phyloP scores from a whole-genome alignment of 1,140 invertebrate species.

The Sitobion miscanthi region DNA sequence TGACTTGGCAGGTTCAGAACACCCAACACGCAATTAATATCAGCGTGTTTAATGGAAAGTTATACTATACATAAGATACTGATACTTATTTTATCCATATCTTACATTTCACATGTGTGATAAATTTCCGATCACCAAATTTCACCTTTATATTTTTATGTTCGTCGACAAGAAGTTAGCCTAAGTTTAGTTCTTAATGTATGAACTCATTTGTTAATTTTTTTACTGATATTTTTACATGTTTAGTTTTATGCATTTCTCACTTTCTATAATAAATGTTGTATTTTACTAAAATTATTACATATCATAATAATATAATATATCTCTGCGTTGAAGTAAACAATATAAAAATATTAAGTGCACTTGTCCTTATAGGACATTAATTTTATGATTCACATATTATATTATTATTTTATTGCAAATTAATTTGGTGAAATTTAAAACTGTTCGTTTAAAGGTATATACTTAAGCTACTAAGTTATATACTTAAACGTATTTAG shows the following conservation, averaged over 20 bases:
- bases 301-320: background rate
- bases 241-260: background rate
- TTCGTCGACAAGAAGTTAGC: background rate
- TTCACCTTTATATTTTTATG: background rate
- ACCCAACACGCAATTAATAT: background rate
- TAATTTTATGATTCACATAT: background rate
- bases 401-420: background rate
- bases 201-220: background rate
- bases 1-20: background rate
- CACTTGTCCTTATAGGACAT: background rate
- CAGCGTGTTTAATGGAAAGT: constrained; percentile 8
- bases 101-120: background rate
- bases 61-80: background rate
- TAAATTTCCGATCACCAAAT: background rate
- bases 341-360: background rate
- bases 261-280: background rate
- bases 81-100: background rate
- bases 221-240: background rate
- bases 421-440: background rate
- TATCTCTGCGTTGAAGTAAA: background rate
- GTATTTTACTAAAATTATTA: background rate
- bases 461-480: background rate
- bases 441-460: background rate
- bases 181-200: background rate
- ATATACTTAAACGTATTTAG: background rate